phyloP scores from a whole-genome alignment of 2,797 vertebrate genomes.

The Cuniculus paca region DNA sequence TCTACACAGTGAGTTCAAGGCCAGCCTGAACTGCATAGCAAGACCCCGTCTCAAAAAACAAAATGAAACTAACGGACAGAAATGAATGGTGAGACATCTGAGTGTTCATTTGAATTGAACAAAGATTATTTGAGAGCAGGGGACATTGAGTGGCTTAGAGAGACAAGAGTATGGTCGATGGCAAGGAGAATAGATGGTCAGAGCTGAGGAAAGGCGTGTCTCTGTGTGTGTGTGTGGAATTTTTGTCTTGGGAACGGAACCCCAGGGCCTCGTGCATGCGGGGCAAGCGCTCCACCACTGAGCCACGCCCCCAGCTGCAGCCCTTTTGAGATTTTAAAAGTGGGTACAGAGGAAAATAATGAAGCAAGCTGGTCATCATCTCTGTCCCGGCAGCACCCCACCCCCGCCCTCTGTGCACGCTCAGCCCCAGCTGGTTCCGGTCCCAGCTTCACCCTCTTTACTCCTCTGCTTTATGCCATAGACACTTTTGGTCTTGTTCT shows the following conservation, averaged over 20 bases:
- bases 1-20: no score
- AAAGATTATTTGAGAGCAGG: background rate
- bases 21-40: background rate
- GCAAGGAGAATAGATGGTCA: background rate
- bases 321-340: background rate
- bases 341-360: background rate
- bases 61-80: background rate
- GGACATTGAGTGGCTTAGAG: background rate
- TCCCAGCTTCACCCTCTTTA: accelerated
- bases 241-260: background rate
- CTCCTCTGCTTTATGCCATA: accelerated
- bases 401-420: accelerated
- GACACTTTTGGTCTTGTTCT: background rate
- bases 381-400: no score
- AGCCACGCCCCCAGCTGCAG: background rate
- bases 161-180: accelerated
- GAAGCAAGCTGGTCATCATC: background rate
- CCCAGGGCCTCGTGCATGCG: background rate
- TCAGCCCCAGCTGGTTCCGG: background rate
- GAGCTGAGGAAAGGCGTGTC: background rate
- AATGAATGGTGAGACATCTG: background rate
- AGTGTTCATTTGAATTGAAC: background rate
- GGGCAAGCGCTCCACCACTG: background rate
- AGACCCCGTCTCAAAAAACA: background rate
- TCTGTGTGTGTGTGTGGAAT: background rate